Conservation (phyloP, 2,113 vertebrate genomes). For the Nicator chloris region DNA sequence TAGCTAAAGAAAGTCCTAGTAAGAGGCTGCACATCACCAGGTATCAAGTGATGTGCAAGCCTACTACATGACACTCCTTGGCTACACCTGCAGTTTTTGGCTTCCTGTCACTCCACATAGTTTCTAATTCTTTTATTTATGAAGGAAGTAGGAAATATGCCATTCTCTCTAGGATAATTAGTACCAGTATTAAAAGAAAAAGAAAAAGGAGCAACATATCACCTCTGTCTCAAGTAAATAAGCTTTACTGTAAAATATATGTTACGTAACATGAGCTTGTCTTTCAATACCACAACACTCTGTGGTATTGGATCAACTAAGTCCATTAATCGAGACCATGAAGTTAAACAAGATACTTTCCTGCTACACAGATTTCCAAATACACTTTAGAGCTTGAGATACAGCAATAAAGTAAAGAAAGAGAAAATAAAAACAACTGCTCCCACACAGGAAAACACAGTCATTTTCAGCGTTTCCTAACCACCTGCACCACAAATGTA, state of each 20-base stretch:
- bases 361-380: neutral
- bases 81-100: neutral
- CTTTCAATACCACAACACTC: neutral
- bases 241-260: neutral
- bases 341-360: neutral
- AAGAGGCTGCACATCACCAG: neutral
- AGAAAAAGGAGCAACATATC: neutral
- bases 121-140: neutral
- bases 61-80: neutral
- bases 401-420: neutral
- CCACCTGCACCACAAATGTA: accelerated
- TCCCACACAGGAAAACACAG: neutral
- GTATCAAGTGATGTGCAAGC: neutral
- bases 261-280: neutral
- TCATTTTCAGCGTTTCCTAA: neutral
- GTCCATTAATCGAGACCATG: neutral
- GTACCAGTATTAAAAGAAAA: neutral
- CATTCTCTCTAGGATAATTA: neutral
- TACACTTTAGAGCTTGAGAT: neutral
- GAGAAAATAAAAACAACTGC: neutral
- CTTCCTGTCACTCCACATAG: neutral
- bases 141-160: neutral
- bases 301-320: neutral
- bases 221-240: neutral
- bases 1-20: neutral